phyloP scores from a whole-genome alignment of 2,888 invertebrate species.

The Lasioglossum marginatum region DNA sequence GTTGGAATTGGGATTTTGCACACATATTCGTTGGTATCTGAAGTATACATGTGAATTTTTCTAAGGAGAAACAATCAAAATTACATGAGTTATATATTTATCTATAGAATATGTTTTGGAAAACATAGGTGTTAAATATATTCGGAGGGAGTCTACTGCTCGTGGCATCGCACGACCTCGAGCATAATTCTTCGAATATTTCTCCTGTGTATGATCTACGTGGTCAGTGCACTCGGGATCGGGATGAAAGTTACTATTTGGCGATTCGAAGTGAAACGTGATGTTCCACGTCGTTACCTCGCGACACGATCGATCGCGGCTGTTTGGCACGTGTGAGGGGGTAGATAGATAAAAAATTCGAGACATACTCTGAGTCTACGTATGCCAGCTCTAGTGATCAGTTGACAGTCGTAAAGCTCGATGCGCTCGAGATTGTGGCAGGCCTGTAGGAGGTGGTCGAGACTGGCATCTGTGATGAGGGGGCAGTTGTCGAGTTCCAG shows the following conservation, averaged over 20 bases:
- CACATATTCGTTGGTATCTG: too few relatives aligned
- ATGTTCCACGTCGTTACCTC: neutral
- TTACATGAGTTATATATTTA: too few relatives aligned
- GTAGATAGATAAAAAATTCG: neutral
- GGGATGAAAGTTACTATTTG: too few relatives aligned
- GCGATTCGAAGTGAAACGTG: neutral
- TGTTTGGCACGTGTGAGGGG: neutral
- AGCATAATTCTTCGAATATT: too few relatives aligned
- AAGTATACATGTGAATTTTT: too few relatives aligned
- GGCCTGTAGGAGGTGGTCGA: constrained; percentile 95
- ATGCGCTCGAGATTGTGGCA: constrained; percentile 98
- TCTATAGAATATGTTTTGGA: too few relatives aligned
- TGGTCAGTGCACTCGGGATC: neutral
- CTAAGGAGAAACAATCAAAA: too few relatives aligned
- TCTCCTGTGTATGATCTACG: too few relatives aligned
- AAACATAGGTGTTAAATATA: too few relatives aligned
- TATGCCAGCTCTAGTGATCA: constrained; percentile 98
- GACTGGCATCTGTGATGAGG: constrained; percentile 97
- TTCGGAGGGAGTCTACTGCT: too few relatives aligned
- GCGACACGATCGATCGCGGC: neutral
- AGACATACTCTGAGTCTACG: constrained; percentile 93
- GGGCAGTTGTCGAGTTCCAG: constrained; percentile 99
- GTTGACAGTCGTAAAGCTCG: constrained; percentile 99
- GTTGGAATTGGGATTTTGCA: too few relatives aligned
- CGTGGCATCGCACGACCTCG: too few relatives aligned